These are phyloP conservation scores for Amniataba percoides DNA, from an alignment of 2,797 vertebrate species.

Conservation along the genomic window DNA sequence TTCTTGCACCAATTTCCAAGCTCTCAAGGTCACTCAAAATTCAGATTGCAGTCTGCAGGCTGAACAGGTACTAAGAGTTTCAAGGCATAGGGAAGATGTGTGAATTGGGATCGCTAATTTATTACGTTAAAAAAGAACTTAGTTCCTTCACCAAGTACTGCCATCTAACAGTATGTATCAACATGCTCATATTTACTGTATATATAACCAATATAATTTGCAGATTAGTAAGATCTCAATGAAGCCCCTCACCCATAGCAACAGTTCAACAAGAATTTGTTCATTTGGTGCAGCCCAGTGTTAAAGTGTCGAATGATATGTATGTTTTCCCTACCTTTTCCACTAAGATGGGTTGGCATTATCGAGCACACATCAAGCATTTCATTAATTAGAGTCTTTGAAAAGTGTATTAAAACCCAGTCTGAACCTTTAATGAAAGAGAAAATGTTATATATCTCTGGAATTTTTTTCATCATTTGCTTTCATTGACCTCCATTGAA, in stretches of 20 bases:
- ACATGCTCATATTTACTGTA: background rate
- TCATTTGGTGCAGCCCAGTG: background rate
- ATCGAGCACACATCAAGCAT: background rate
- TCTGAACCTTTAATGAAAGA: background rate
- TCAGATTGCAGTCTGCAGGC: background rate
- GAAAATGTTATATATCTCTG: background rate
- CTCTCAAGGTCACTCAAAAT: conserved; percentile 16
- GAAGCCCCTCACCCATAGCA: background rate
- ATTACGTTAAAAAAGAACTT: background rate
- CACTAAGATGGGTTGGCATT: background rate
- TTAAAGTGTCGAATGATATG: background rate
- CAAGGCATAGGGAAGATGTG: background rate
- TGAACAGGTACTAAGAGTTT: background rate
- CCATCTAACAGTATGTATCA: background rate
- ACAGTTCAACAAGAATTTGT: background rate
- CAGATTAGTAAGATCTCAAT: background rate
- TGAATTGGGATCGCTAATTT: background rate
- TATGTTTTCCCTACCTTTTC: background rate
- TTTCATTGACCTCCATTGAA: background rate
- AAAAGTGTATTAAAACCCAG: background rate
- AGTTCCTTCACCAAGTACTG: background rate
- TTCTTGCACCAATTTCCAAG: conserved; percentile 14
- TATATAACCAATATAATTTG: background rate
- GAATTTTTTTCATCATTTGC: background rate
- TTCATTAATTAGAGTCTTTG: too few species aligned